Evolutionary conservation across 2,888 invertebrate genomes (phyloP), one percentile per base, ranked within the genome.

Genomic region (Clistopyga incitator): DNA sequence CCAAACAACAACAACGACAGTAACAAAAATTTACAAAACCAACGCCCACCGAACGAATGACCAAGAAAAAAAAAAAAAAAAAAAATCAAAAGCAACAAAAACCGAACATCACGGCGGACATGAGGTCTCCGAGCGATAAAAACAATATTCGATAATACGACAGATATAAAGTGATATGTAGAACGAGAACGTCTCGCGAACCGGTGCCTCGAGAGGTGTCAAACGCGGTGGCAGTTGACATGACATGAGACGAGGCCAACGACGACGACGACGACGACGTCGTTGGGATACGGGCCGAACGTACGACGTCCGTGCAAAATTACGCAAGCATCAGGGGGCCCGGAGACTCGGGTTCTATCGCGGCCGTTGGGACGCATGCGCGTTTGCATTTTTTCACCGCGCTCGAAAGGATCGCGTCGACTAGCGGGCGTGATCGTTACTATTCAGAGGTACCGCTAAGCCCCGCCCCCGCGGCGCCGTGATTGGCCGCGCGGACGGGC

Each of bases 171-270:
- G 64, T 42, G 42, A 23, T 13, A 42, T 20, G 42, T 47, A 23
- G 42, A 45, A 25, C 65, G 45, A 11, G 65, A 52, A 42, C 45
- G 78, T 70, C 61, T 20, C 75, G 72, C 71, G 79, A 80, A 65
- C 65, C 83, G 72, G 78, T 42, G 70, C 52, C 74, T 75, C 84
- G 78, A 64, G 79, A 85, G 82, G 87, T 89, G 88, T 91, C 88
- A 91, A 90, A 89, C 89, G 89, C 88, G 76, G 88, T 91, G 90
- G 88, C 90, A 89, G 89, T 89, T 91, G 91, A 91, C 90, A 90
- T 91, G 92, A 91, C 89, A 90, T 90, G 89, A 86, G 84, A 84
- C 75, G 82, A 76, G 82, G 79, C 80, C 80, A 38, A 71, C 81
- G 81, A 76, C 79, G 56, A 72, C 78, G 71, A 47, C 81, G 81